Evolutionary conservation across 92 coral and sea anemone species (phyloP).

Genomic region (Meandrina meandrites): DNA sequence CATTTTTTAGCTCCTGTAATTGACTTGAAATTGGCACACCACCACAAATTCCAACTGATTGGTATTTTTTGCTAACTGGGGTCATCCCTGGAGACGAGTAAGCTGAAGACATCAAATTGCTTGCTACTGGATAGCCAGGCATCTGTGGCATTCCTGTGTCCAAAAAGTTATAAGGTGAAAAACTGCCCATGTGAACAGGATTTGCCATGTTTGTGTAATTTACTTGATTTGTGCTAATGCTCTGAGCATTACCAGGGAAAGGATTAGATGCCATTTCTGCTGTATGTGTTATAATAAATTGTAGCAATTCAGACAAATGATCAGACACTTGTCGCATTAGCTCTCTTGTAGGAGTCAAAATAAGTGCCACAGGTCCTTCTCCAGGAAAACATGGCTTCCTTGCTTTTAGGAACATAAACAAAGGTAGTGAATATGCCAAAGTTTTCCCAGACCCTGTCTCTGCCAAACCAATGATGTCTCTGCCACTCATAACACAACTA

Average conservation of each 20-base stretch:
- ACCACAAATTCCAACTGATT: constrained; percentile 88
- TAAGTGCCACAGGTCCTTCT: constrained; percentile 78
- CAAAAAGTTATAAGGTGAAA: not conserved
- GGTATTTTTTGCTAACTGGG: constrained; percentile 19
- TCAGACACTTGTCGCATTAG: constrained; percentile 88
- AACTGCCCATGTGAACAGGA: not conserved
- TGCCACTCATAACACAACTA: constrained; percentile 96
- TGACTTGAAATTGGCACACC: constrained; percentile 87
- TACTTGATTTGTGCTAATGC: not conserved
- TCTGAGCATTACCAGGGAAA: not conserved
- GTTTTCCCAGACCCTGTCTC: constrained; percentile 99
- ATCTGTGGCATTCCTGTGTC: not conserved
- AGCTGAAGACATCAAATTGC: not conserved
- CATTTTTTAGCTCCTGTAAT: constrained; percentile 63
- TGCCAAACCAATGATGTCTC: constrained; percentile 97
- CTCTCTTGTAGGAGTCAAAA: constrained; percentile 94
- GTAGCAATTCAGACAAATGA: constrained; percentile 61
- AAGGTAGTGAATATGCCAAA: constrained; percentile 86
- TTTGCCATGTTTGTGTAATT: not conserved
- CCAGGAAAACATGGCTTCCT: constrained; percentile 77
- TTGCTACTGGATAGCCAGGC: not conserved
- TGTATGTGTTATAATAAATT: constrained; percentile 25
- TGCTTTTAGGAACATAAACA: constrained; percentile 79
- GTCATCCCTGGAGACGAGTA: not conserved
- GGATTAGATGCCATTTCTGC: not conserved